A percentile compares a stretch with the other conserved stretches of the same genome.
These are phyloP conservation scores for Timema cristinae DNA, from an alignment of 2,888 invertebrate species.

Conservation along the genomic window DNA sequence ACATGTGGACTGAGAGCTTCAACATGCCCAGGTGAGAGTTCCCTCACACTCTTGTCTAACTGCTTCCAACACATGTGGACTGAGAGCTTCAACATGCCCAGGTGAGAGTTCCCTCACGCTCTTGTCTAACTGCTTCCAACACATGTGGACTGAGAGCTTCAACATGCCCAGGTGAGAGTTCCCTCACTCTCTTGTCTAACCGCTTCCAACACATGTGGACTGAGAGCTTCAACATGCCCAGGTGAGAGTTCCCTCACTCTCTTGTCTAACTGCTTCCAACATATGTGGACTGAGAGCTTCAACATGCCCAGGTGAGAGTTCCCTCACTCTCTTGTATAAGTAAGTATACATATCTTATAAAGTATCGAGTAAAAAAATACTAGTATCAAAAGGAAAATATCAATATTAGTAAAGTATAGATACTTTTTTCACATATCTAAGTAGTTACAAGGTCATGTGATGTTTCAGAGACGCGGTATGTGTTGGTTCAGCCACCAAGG, in stretches of 20 bases:
- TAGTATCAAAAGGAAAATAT: background rate
- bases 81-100: slow-evolving; percentile 54
- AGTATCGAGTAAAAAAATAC: background rate
- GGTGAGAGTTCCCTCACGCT: slow-evolving; percentile 37
- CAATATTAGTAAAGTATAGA: background rate
- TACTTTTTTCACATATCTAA: no score
- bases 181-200: slow-evolving; percentile 4
- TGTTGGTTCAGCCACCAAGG: slow-evolving; percentile 62
- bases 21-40: slow-evolving; percentile 42
- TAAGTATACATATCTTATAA: background rate
- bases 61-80: slow-evolving; percentile 90
- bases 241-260: slow-evolving; percentile 37
- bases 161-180: slow-evolving; percentile 42
- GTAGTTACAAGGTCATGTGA: no score
- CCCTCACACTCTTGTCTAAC: slow-evolving; percentile 9
- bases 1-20: slow-evolving; percentile 78
- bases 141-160: slow-evolving; percentile 78
- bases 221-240: slow-evolving; percentile 54
- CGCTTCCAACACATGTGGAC: slow-evolving; percentile 90
- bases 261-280: slow-evolving; percentile 85
- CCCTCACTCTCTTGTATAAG: background rate
- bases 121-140: slow-evolving; percentile 85
- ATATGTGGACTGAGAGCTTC: slow-evolving; percentile 78
- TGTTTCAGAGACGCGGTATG: slow-evolving; percentile 47
- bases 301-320: slow-evolving; percentile 42